These are phyloP conservation scores for Meandrina meandrites DNA, from an alignment of 92 coral and sea anemone species.

Conservation along the genomic window DNA sequence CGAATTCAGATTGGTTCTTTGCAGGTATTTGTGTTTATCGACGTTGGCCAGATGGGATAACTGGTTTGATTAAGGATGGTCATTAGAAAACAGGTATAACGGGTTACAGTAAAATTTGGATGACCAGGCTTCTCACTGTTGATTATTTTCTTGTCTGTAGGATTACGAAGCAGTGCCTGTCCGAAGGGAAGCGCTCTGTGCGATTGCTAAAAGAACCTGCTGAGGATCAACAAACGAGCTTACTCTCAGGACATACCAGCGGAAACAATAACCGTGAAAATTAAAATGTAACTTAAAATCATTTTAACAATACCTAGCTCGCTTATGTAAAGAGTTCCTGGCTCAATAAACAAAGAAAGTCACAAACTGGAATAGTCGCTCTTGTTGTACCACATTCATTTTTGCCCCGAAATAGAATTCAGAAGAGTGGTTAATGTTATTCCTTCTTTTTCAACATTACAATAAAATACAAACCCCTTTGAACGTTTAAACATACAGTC, in stretches of 20 bases:
- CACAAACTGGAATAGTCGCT: background rate
- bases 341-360: background rate
- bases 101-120: too few relatives aligned
- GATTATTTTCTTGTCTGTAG: background rate
- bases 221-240: background rate
- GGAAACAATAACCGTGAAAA: background rate
- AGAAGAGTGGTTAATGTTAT: background rate
- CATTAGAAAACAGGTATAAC: background rate
- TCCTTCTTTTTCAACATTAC: too few relatives aligned
- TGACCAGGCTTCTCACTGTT: background rate
- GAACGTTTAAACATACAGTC: too few relatives aligned
- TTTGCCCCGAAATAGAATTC: background rate
- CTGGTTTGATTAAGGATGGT: background rate
- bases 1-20: background rate
- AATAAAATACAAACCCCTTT: too few relatives aligned
- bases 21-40: background rate
- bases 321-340: background rate
- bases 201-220: background rate
- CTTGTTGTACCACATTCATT: background rate
- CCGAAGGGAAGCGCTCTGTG: background rate
- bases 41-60: background rate
- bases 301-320: background rate
- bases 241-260: background rate
- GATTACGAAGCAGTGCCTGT: background rate
- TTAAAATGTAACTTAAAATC: background rate